Conservation (phyloP, 92 coral and sea anemone species). For the Muricea muricata region DNA sequence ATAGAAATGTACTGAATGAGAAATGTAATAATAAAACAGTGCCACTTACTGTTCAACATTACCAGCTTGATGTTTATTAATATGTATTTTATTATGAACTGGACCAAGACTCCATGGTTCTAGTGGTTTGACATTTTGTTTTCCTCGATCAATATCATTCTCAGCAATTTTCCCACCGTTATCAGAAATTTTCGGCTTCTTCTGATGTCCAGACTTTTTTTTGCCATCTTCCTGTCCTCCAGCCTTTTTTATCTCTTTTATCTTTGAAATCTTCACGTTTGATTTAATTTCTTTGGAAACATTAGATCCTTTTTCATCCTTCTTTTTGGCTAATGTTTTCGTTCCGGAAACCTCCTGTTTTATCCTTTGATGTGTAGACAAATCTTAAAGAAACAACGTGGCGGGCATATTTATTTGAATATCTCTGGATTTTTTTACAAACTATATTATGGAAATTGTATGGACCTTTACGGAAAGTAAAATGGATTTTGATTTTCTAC, state of each 20-base stretch:
- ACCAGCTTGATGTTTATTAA: not conserved
- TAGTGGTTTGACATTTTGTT: not conserved
- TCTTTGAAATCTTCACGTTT: not conserved
- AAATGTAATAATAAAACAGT: not conserved
- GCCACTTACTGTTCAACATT: not conserved
- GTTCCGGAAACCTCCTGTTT: not conserved
- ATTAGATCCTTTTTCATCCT: not conserved
- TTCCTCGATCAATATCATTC: not conserved
- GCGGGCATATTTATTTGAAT: too few species aligned
- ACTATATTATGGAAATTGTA: too few species aligned
- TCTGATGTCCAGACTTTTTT: not conserved
- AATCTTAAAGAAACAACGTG: conserved; percentile 7
- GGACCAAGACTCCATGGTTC: conserved; percentile 35
- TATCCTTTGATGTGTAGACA: not conserved
- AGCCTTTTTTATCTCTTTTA: not conserved
- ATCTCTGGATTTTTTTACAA: too few species aligned
- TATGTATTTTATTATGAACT: conserved; percentile 4
- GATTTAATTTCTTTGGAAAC: not conserved
- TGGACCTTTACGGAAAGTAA: too few species aligned
- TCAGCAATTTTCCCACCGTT: conserved; percentile 11
- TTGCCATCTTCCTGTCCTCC: not conserved
- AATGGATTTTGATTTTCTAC: too few species aligned
- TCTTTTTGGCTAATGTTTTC: not conserved
- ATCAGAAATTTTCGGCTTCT: not conserved
- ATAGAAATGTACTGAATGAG: not conserved